phyloP scores from a whole-genome alignment of 2,888 invertebrate genomes.

The Spodoptera exigua region DNA sequence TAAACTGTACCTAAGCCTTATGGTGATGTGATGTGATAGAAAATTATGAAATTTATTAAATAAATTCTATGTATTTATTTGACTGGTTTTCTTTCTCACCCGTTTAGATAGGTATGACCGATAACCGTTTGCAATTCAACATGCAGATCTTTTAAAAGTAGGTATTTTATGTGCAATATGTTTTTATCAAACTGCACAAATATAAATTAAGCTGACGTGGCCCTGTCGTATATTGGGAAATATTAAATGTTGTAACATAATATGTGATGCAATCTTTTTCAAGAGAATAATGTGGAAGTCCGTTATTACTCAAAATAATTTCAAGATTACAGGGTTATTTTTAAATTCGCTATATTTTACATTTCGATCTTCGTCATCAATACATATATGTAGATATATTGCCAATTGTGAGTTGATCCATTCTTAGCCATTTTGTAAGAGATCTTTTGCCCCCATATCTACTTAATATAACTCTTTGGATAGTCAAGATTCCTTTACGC shows the following conservation, averaged over 20 bases:
- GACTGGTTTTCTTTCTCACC: neutral
- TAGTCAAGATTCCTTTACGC: too few species aligned
- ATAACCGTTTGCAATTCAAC: too few species aligned
- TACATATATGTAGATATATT: too few species aligned
- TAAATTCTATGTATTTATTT: neutral
- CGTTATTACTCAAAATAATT: neutral
- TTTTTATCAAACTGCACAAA: slow-evolving; percentile 14
- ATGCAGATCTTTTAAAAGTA: neutral
- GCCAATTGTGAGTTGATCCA: too few species aligned
- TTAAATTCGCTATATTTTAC: too few species aligned
- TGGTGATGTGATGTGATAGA: slow-evolving; percentile 5
- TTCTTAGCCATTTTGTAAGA: too few species aligned
- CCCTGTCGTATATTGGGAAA: slow-evolving; percentile 7
- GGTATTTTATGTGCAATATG: neutral
- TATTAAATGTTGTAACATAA: slow-evolving; percentile 2
- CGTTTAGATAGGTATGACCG: too few species aligned
- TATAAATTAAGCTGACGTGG: slow-evolving; percentile 33
- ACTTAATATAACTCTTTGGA: too few species aligned
- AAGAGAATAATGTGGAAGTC: slow-evolving; percentile 10
- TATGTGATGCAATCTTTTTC: slow-evolving; percentile 40
- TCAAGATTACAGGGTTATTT: neutral
- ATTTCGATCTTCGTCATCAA: too few species aligned
- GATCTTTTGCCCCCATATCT: too few species aligned
- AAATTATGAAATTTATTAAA: slow-evolving; percentile 3
- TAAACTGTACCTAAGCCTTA: slow-evolving; percentile 3